A percentile compares a stretch with the other conserved stretches of the same genome.
phyloP scores from a whole-genome alignment of 2,888 invertebrate genomes.

The Patella caerulea region DNA sequence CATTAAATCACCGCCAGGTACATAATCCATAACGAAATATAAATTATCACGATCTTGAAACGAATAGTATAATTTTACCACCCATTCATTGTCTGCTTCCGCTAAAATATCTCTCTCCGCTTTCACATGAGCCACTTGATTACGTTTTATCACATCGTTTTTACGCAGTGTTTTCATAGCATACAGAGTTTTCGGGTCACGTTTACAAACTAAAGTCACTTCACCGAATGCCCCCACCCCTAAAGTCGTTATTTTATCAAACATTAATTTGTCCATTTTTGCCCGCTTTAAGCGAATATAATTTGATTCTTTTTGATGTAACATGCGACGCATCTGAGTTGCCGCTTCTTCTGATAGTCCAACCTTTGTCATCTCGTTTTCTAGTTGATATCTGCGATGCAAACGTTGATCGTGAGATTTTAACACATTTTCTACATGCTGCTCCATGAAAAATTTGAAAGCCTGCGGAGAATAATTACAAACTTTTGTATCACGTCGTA shows the following conservation, averaged over 20 bases:
- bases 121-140: constrained; percentile 99
- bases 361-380: constrained; percentile 97
- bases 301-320: constrained; percentile 98
- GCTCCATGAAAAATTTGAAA: constrained; percentile 99
- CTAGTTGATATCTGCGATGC: constrained; percentile 89
- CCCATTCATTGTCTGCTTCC: constrained; percentile 99
- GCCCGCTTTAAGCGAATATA: constrained; percentile 96
- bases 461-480: constrained; percentile 93
- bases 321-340: constrained; percentile 87
- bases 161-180: constrained; percentile 99
- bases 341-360: constrained; percentile 73
- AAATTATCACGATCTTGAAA: constrained; percentile 98
- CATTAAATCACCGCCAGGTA: constrained; percentile 99
- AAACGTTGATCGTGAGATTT: constrained; percentile 94
- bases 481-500: constrained; percentile 88
- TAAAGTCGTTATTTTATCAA: constrained; percentile 88
- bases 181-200: constrained; percentile 94
- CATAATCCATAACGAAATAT: constrained; percentile 99
- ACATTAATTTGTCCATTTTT: constrained; percentile 99
- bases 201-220: constrained; percentile 87
- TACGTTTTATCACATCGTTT: constrained; percentile 94
- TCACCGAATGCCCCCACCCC: constrained; percentile 95
- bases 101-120: constrained; percentile 99
- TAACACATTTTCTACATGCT: constrained; percentile 97
- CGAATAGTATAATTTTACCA: constrained; percentile 98